These are phyloP conservation scores for Phrixothrix hirtus DNA, from an alignment of 2,888 invertebrate species.

Conservation along the genomic window DNA sequence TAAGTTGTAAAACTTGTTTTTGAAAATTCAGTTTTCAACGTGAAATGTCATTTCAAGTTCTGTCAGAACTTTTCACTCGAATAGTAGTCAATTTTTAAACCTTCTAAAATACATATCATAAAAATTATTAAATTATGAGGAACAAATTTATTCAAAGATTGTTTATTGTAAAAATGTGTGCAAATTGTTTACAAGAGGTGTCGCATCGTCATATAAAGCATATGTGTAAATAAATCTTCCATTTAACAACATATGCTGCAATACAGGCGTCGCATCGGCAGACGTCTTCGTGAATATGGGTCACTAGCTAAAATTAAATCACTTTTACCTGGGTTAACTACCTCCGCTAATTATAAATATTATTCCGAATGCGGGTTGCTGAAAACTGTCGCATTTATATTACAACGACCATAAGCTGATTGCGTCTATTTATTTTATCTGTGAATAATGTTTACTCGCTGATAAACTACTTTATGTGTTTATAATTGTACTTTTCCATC, in stretches of 20 bases:
- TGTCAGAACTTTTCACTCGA: too few species aligned
- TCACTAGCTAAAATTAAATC: slow-evolving; percentile 54
- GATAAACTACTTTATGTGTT: too few species aligned
- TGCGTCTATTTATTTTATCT: slow-evolving; percentile 3
- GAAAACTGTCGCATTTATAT: slow-evolving; percentile 34
- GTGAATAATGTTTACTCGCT: neutral
- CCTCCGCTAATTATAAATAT: slow-evolving; percentile 51
- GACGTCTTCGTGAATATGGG: slow-evolving; percentile 49
- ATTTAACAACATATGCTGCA: slow-evolving; percentile 24
- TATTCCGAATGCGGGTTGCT: slow-evolving; percentile 35
- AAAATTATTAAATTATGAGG: too few species aligned
- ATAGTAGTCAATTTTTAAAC: too few species aligned
- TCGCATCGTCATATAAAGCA: slow-evolving; percentile 18
- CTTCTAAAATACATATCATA: too few species aligned
- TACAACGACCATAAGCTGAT: slow-evolving; percentile 9
- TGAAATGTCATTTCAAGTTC: too few species aligned
- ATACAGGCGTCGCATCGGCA: slow-evolving; percentile 27
- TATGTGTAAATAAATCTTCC: slow-evolving; percentile 21
- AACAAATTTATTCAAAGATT: too few species aligned
- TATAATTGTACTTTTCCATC: too few species aligned
- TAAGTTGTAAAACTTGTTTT: too few species aligned
- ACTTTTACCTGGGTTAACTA: slow-evolving; percentile 55
- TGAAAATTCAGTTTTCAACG: too few species aligned
- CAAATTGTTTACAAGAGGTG: too few species aligned
- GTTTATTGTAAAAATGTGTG: too few species aligned